A percentile compares a stretch with the other conserved stretches of the same genome.
These are phyloP conservation scores for Brachyistius frenatus DNA, from an alignment of 2,113 vertebrate species.

Conservation along the genomic window DNA sequence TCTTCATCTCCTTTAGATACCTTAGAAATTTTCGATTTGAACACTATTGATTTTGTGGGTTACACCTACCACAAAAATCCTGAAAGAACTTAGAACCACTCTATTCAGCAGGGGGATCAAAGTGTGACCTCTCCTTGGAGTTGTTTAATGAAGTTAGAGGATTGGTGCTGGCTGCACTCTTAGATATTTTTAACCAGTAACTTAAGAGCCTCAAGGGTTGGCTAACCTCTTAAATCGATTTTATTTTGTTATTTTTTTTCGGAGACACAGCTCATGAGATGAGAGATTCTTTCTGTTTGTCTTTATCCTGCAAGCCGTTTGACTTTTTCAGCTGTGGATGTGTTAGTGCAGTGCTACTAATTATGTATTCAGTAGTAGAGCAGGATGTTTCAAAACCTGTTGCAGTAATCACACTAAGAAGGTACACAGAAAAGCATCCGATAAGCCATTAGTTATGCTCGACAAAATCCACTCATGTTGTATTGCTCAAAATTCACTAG, in stretches of 20 bases:
- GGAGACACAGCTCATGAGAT: not conserved
- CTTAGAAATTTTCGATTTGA: conserved; percentile 68
- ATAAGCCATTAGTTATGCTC: not conserved
- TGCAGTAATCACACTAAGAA: not conserved
- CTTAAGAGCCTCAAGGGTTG: not conserved
- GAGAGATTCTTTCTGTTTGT: not conserved
- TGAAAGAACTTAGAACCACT: conserved; percentile 28
- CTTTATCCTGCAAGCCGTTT: not conserved
- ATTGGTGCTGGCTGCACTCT: not conserved
- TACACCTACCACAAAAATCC: conserved; percentile 29
- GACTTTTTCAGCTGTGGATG: not conserved
- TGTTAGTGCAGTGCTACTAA: not conserved
- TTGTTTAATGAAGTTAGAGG: conserved; percentile 49
- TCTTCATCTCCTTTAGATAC: conserved; percentile 27
- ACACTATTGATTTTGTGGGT: conserved; percentile 68
- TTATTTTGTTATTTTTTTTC: not conserved
- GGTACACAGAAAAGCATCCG: not conserved
- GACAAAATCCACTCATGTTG: conserved; percentile 23
- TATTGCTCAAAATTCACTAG: conserved; percentile 58
- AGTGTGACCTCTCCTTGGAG: conserved; percentile 16
- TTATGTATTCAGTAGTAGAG: not conserved
- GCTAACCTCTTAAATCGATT: conserved; percentile 8
- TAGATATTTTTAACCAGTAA: conserved; percentile 35
- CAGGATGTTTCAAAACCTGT: not conserved
- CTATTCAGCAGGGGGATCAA: conserved; percentile 29